These are phyloP conservation scores for Chrysolina haemoptera DNA, from an alignment of 2,888 invertebrate species.

Conservation along the genomic window DNA sequence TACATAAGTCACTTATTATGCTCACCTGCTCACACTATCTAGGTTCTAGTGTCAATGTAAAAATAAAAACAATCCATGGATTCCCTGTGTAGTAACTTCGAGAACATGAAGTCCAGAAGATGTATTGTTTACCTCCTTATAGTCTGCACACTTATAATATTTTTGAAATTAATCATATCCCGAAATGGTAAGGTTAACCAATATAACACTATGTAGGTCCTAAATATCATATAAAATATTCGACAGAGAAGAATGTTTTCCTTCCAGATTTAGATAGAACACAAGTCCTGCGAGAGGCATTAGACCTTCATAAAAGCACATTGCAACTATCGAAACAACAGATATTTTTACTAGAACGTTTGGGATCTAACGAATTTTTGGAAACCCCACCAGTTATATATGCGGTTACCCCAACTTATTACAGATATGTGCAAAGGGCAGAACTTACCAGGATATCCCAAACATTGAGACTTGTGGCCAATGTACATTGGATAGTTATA, in stretches of 20 bases:
- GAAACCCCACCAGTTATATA: constrained; percentile 80
- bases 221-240: constrained; percentile 5
- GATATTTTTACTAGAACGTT: constrained; percentile 61
- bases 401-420: constrained; percentile 93
- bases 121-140: constrained; percentile 58
- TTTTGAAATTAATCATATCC: constrained; percentile 58
- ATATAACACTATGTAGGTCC: neutral
- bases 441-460: constrained; percentile 93
- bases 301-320: constrained; percentile 63
- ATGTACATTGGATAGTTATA: constrained; percentile 94
- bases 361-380: constrained; percentile 54
- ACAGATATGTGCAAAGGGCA: constrained; percentile 91
- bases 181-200: constrained; percentile 51
- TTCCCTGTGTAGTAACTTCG: neutral
- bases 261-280: constrained; percentile 61
- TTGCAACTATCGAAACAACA: constrained; percentile 64
- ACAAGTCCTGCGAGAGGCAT: constrained; percentile 59
- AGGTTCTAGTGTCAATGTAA: neutral
- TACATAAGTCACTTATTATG: neutral
- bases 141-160: constrained; percentile 58
- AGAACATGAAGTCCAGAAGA: constrained; percentile 51
- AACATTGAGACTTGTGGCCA: constrained; percentile 87
- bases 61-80: constrained; percentile 9
- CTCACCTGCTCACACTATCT: neutral
- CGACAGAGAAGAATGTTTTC: constrained; percentile 9